Conservation (phyloP, 2,888 invertebrate genomes). For the Tenthredo notha region DNA sequence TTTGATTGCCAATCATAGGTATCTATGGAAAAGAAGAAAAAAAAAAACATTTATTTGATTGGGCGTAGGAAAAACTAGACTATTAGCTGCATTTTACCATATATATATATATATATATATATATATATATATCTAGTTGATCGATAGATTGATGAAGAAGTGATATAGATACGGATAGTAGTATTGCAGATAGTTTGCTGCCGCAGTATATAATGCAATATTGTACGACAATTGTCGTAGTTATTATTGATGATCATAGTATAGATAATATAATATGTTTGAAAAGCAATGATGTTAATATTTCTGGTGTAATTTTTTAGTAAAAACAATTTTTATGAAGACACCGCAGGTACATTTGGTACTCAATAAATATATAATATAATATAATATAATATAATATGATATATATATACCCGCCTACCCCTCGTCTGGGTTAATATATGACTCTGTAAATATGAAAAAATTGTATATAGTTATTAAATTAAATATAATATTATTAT, state of each 20-base stretch:
- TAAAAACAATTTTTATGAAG: not conserved
- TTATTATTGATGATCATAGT: not conserved
- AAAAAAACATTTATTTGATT: not conserved
- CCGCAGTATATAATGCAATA: not conserved
- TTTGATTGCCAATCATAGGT: slow-evolving; percentile 21
- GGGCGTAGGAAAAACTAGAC: not conserved
- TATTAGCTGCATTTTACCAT: not conserved
- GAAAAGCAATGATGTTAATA: slow-evolving; percentile 21
- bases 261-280: not conserved
- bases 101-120: not conserved
- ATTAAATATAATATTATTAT: not conserved
- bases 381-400: not conserved
- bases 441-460: slow-evolving; percentile 31
- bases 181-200: not conserved
- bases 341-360: not conserved
- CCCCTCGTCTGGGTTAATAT: slow-evolving; percentile 1
- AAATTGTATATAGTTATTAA: slow-evolving; percentile 39
- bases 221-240: not conserved
- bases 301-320: slow-evolving; percentile 26
- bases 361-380: not conserved
- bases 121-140: not conserved
- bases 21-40: not conserved
- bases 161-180: not conserved
- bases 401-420: not conserved
- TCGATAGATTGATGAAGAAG: not conserved